These are phyloP conservation scores for Peromyscus aztecus DNA, from an alignment of 2,797 vertebrate genomes.

Conservation along the genomic window DNA sequence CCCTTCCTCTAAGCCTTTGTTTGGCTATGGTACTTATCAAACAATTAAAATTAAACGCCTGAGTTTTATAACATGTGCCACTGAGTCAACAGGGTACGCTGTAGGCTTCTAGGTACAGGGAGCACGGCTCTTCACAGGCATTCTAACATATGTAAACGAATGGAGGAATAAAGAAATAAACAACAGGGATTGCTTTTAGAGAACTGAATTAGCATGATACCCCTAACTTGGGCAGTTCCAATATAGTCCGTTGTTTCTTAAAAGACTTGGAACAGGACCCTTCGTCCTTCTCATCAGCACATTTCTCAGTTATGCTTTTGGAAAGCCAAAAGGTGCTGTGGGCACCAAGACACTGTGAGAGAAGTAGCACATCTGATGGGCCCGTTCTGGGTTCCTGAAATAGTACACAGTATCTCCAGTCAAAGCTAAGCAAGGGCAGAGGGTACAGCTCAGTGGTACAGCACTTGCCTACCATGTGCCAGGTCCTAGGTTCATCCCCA, in stretches of 20 bases:
- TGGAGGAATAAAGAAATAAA: not conserved
- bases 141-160: not conserved
- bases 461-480: not conserved
- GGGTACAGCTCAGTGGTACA: not conserved
- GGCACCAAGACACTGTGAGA: not conserved
- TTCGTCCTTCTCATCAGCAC: not conserved
- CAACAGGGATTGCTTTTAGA: constrained; percentile 4
- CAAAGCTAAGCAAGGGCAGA: not conserved
- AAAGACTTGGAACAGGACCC: not conserved
- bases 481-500: not conserved
- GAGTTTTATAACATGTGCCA: not conserved
- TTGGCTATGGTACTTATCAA: constrained; percentile 6
- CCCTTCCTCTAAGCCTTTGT: constrained; percentile 21
- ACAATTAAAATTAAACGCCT: constrained; percentile 42
- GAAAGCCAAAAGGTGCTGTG: not conserved
- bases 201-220: not conserved
- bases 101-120: not conserved
- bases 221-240: not conserved
- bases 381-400: not conserved
- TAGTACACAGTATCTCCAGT: not conserved
- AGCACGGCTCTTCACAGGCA: not conserved
- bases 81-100: not conserved
- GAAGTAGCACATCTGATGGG: not conserved
- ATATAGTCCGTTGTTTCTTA: constrained; percentile 5
- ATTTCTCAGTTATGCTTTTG: not conserved